Evolutionary conservation across 2,797 vertebrate species (phyloP).

Genomic region (Oreochromis mossambicus): DNA sequence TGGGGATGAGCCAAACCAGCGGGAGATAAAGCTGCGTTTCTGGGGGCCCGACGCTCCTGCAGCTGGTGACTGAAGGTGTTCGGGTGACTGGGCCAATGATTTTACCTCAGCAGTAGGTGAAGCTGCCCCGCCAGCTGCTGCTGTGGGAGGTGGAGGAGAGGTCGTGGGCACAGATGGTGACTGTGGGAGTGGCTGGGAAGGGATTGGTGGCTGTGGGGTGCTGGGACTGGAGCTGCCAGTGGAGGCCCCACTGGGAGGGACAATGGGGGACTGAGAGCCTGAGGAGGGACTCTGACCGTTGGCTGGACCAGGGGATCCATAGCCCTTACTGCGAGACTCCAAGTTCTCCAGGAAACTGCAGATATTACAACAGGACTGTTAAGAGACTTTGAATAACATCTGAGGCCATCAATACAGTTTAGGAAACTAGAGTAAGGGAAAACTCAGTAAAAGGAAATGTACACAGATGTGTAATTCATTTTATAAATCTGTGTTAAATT

Average conservation of each 20-base stretch:
- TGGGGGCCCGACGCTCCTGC: conserved; percentile 44
- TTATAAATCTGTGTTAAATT: background rate
- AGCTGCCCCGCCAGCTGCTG: background rate
- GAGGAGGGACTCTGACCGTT: conserved; percentile 93
- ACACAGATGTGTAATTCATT: background rate
- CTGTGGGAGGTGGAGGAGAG: conserved; percentile 12
- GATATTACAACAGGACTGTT: background rate
- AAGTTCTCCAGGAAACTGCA: conserved; percentile 92
- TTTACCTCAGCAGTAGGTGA: conserved; percentile 41
- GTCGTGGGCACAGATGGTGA: conserved; percentile 31
- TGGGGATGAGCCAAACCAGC: conserved; percentile 83
- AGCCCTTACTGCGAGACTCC: conserved; percentile 85
- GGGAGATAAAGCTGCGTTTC: conserved; percentile 88
- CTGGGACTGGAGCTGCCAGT: conserved; percentile 90
- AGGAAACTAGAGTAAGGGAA: background rate
- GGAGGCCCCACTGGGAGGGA: conserved; percentile 80
- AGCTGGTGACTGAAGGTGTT: conserved; percentile 27
- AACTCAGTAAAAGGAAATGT: background rate
- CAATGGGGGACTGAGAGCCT: conserved; percentile 89
- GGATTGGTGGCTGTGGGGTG: conserved; percentile 80
- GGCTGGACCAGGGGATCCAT: conserved; percentile 75
- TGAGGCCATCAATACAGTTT: background rate
- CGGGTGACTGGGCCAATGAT: conserved; percentile 47
- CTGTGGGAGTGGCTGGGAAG: conserved; percentile 62
- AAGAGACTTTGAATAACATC: background rate